Conservation (phyloP, 2,888 invertebrate genomes). For the Dysmachus trigonus region DNA sequence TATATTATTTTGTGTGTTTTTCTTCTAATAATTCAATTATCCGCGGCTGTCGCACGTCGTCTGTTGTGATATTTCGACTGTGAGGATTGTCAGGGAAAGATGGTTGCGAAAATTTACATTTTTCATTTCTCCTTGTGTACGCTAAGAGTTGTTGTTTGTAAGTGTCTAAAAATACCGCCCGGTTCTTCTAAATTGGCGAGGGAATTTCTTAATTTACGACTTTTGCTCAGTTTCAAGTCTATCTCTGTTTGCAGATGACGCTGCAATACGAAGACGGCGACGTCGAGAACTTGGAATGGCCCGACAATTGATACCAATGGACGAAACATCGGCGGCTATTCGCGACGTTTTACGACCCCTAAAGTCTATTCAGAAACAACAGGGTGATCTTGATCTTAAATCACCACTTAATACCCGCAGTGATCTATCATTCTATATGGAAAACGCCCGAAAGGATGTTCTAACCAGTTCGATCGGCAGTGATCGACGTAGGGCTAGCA, state of each 20-base stretch:
- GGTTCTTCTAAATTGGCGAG: background rate
- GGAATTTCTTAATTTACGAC: slow-evolving; percentile 12
- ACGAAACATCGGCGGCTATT: slow-evolving; percentile 56
- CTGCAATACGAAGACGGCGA: slow-evolving; percentile 59
- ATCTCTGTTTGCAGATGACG: slow-evolving; percentile 60
- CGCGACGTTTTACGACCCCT: slow-evolving; percentile 58
- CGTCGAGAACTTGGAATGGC: slow-evolving; percentile 62
- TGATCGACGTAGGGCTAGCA: slow-evolving; percentile 55
- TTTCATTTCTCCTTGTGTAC: slow-evolving; percentile 49
- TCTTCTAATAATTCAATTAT: slow-evolving; percentile 28
- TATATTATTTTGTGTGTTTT: background rate
- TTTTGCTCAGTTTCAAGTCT: background rate
- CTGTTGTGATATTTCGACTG: background rate
- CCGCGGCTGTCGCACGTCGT: background rate
- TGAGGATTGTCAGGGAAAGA: background rate
- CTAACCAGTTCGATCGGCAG: slow-evolving; percentile 23
- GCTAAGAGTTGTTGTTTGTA: slow-evolving; percentile 46
- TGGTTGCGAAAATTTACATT: slow-evolving; percentile 49
- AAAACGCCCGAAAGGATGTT: slow-evolving; percentile 55
- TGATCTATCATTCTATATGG: slow-evolving; percentile 56
- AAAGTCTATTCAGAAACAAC: slow-evolving; percentile 50
- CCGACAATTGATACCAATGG: slow-evolving; percentile 59
- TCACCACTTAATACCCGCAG: slow-evolving; percentile 51
- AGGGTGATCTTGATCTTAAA: slow-evolving; percentile 1
- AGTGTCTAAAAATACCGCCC: slow-evolving; percentile 27